These are phyloP conservation scores for Hormaphis cornu DNA, from an alignment of 1,140 invertebrate genomes.

Conservation along the genomic window DNA sequence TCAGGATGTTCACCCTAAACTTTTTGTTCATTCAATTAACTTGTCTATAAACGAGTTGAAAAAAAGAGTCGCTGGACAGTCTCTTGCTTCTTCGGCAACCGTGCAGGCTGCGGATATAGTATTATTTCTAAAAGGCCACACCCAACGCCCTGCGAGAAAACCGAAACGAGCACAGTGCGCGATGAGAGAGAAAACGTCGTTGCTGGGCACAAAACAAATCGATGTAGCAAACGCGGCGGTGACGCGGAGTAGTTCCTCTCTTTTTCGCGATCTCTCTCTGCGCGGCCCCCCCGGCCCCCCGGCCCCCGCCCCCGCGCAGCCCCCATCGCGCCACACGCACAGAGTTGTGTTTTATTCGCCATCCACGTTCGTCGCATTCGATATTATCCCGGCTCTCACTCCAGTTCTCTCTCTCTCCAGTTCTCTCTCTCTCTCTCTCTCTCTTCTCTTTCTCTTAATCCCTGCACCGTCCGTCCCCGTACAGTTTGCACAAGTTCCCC, in stretches of 20 bases:
- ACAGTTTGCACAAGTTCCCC: too few relatives aligned
- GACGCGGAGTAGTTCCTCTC: constrained; percentile 18
- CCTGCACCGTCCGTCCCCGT: neutral
- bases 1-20: too few relatives aligned
- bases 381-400: neutral
- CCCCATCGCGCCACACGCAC: neutral
- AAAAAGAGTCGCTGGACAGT: too few relatives aligned
- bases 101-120: neutral
- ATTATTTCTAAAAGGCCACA: too few relatives aligned
- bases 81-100: too few relatives aligned
- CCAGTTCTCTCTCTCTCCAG: neutral
- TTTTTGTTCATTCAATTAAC: too few relatives aligned
- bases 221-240: constrained; percentile 27
- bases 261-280: constrained; percentile 7
- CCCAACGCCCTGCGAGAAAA: constrained; percentile 19
- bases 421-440: neutral
- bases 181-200: neutral
- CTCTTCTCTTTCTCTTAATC: too few relatives aligned
- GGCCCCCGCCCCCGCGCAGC: neutral
- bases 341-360: neutral
- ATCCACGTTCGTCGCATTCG: too few relatives aligned
- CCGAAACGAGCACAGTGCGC: neutral
- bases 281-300: neutral
- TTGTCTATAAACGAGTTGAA: too few relatives aligned
- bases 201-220: constrained; percentile 26